Conservation (phyloP, 2,888 invertebrate species). For the Brachynemurus nebulosus region DNA sequence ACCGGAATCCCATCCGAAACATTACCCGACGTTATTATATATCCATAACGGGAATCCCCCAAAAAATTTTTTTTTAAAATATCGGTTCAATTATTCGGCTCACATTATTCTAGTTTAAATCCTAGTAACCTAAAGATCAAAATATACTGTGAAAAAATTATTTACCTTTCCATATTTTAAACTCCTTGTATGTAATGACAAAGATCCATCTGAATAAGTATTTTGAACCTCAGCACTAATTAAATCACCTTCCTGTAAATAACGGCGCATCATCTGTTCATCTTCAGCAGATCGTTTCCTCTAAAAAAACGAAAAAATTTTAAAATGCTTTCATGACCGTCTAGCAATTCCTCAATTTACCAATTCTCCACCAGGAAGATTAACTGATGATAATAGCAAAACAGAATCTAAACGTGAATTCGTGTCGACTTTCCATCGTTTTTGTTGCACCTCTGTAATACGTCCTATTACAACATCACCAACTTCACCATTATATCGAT, state of each 20-base stretch:
- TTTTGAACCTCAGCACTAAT: constrained; percentile 97
- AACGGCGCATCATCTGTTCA: constrained; percentile 94
- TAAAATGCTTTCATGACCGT: constrained; percentile 3
- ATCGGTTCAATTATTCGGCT: too few species aligned
- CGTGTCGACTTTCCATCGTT: constrained; percentile 90
- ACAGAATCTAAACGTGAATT: constrained; percentile 81
- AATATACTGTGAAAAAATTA: too few species aligned
- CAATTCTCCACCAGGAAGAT: constrained; percentile 94
- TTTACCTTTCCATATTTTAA: constrained; percentile 89
- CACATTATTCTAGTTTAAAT: too few species aligned
- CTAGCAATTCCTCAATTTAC: constrained; percentile 33
- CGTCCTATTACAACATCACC: constrained; percentile 95
- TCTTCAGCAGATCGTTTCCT: constrained; percentile 87
- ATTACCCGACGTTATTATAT: too few species aligned
- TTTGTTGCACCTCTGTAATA: constrained; percentile 86
- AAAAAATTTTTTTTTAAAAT: too few species aligned
- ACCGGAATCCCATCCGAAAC: too few species aligned
- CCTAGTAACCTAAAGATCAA: too few species aligned
- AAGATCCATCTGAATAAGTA: constrained; percentile 77
- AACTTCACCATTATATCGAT: constrained; percentile 83
- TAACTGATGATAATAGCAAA: constrained; percentile 81
- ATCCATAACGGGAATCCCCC: too few species aligned
- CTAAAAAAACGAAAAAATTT: constrained; percentile 31
- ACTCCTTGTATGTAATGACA: constrained; percentile 90
- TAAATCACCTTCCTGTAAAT: constrained; percentile 87